Conservation (phyloP, 2,113 vertebrate genomes). For the Eurystomus gularis region DNA sequence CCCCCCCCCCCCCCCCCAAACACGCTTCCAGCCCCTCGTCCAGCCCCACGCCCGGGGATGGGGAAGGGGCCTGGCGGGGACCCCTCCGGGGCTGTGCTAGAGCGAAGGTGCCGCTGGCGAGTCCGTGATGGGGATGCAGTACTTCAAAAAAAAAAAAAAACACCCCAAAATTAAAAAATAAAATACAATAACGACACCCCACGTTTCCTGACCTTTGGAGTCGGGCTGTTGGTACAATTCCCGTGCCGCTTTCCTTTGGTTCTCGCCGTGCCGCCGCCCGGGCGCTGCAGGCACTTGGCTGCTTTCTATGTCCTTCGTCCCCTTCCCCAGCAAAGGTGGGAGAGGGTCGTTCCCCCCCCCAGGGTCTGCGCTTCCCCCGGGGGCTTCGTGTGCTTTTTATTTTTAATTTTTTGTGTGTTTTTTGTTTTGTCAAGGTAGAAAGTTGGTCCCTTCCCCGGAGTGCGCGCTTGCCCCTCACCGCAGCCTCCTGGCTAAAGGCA, state of each 20-base stretch:
- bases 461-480: not conserved
- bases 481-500: not conserved
- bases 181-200: not conserved
- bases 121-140: not conserved
- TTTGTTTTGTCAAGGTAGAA: not conserved
- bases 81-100: not conserved
- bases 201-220: not conserved
- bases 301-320: too few species aligned
- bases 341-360: not conserved
- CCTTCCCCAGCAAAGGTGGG: not conserved
- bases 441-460: not conserved
- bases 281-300: conserved; percentile 12
- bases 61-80: not conserved
- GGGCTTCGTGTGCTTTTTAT: not conserved
- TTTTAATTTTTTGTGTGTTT: not conserved
- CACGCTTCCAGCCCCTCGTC: not conserved
- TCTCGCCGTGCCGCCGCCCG: not conserved
- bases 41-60: not conserved
- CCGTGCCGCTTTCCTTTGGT: not conserved
- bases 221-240: not conserved
- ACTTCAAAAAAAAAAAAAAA: not conserved
- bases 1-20: not conserved
- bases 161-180: not conserved
- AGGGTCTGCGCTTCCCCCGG: not conserved
- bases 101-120: not conserved